phyloP scores from a whole-genome alignment of 2,113 vertebrate species.

The Erythrocercus mccallii region DNA sequence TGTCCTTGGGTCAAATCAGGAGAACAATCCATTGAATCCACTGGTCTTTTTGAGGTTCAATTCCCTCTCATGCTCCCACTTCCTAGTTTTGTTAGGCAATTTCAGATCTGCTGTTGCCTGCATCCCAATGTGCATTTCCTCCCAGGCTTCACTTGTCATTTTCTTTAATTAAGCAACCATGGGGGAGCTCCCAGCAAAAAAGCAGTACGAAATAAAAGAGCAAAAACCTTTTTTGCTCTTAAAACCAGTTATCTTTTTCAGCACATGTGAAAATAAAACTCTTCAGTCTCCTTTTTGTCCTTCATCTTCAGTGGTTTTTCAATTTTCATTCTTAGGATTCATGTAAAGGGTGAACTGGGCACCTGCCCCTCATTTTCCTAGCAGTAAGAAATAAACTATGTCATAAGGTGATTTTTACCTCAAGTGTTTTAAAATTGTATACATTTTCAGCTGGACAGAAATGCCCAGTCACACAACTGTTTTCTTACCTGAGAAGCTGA shows the following conservation, averaged over 20 bases:
- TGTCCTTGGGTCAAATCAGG: background rate
- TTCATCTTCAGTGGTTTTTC: background rate
- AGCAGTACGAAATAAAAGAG: accelerated
- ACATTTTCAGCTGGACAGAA: background rate
- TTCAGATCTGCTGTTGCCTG: background rate
- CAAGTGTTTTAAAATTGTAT: background rate
- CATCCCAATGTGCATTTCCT: background rate
- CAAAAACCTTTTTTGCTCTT: background rate
- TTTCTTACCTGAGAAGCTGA: background rate
- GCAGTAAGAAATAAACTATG: background rate
- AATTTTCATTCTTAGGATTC: background rate
- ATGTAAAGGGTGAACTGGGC: background rate
- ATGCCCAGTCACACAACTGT: background rate
- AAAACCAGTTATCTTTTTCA: background rate
- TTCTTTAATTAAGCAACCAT: background rate
- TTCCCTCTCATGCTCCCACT: background rate
- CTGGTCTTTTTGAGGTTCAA: accelerated
- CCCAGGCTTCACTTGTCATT: background rate
- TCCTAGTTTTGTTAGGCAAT: background rate
- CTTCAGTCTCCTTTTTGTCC: background rate
- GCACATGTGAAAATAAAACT: background rate
- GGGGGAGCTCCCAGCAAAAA: background rate
- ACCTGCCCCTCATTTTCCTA: background rate
- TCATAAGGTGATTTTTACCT: background rate
- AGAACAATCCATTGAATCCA: background rate